phyloP scores from a whole-genome alignment of 1,140 invertebrate genomes.

The Tetramorium parvispinum region DNA sequence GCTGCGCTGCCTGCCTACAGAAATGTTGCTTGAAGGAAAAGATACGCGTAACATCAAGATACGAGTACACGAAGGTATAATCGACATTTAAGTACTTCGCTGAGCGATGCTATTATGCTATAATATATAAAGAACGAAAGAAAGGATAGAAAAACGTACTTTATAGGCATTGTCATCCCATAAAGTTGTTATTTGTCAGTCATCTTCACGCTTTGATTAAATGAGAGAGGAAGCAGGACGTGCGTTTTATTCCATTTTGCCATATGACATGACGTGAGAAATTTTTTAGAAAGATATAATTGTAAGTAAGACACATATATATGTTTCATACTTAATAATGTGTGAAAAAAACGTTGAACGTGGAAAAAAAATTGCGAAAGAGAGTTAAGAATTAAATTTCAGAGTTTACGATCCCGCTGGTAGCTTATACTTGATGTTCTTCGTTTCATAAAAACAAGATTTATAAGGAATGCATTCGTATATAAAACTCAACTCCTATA shows the following conservation, averaged over 20 bases:
- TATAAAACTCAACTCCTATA: not conserved
- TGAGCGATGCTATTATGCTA: not conserved
- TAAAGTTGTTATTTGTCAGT: conserved; percentile 10
- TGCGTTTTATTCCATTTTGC: not conserved
- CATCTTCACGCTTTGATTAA: not conserved
- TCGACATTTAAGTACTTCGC: conserved; percentile 5
- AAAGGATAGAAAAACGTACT: not conserved
- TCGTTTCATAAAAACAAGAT: conserved; percentile 16
- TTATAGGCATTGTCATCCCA: not conserved
- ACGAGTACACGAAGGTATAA: not conserved
- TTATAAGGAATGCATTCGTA: not conserved
- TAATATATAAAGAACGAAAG: not conserved
- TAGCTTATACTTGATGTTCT: not conserved
- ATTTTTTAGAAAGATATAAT: conserved; percentile 14
- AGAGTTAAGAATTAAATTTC: not conserved
- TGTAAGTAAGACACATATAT: not conserved
- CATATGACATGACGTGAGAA: not conserved
- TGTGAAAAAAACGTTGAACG: not conserved
- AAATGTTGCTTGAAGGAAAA: not conserved
- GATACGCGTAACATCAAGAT: conserved; percentile 44
- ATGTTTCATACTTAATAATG: not conserved
- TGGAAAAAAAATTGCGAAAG: not conserved
- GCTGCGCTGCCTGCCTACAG: conserved; percentile 18
- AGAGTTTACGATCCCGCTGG: not conserved
- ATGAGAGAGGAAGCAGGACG: conserved; percentile 3